phyloP scores from a whole-genome alignment of 2,113 vertebrate genomes.

The Thalassarche chlororhynchos region DNA sequence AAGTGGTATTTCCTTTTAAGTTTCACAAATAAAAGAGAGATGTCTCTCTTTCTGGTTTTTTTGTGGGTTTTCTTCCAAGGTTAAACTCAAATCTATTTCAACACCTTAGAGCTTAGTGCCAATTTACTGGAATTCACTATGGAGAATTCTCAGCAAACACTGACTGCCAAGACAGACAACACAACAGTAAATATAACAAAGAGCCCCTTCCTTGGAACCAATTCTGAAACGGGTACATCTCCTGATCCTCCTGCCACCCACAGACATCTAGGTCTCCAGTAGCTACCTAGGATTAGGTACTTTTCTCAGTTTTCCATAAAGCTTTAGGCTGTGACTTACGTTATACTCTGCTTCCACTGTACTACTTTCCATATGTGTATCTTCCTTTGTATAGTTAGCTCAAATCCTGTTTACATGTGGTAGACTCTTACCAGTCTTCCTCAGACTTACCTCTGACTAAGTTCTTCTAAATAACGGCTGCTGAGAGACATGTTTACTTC shows the following conservation, averaged over 20 bases:
- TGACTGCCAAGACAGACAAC: background rate
- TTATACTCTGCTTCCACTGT: background rate
- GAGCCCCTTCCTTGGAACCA: background rate
- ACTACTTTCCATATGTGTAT: fast-evolving
- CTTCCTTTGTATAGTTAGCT: background rate
- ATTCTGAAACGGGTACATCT: background rate
- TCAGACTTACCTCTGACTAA: slow-evolving; percentile 90
- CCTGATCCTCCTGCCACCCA: background rate
- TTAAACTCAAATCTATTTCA: background rate
- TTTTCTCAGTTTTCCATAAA: background rate
- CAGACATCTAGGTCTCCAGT: background rate
- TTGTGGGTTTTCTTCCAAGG: background rate
- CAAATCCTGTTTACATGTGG: background rate
- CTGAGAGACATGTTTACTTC: slow-evolving; percentile 99
- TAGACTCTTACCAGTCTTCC: background rate
- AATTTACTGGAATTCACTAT: background rate
- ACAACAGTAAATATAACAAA: background rate
- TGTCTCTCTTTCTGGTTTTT: fast-evolving
- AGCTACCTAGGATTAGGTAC: background rate
- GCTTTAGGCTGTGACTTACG: background rate
- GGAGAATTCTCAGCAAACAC: background rate
- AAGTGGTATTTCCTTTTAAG: background rate
- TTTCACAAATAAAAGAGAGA: background rate
- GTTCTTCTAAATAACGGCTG: slow-evolving; percentile 95
- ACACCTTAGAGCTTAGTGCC: background rate